A percentile compares a stretch with the other conserved stretches of the same genome.
These are phyloP conservation scores for Stenchaetothrips biformis DNA, from an alignment of 2,888 invertebrate genomes.

Conservation along the genomic window DNA sequence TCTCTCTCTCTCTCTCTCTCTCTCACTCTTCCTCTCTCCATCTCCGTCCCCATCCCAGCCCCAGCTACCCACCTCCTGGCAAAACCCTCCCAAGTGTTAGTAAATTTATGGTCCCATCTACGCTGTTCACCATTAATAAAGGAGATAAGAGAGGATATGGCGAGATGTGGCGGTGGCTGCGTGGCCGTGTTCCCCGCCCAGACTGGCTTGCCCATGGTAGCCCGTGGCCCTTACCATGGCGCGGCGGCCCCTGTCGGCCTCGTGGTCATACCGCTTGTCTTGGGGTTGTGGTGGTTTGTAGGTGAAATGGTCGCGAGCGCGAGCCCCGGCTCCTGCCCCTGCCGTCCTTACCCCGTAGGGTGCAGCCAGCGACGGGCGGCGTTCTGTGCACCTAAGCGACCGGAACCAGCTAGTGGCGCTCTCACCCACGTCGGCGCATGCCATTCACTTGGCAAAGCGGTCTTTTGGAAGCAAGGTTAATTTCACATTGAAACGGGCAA, in stretches of 20 bases:
- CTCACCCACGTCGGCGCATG: no score
- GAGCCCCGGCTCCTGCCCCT: not conserved
- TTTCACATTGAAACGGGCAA: no score
- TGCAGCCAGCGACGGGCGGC: not conserved
- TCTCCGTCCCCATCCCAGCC: not conserved
- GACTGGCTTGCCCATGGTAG: not conserved
- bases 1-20: not conserved
- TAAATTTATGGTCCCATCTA: conserved; percentile 25
- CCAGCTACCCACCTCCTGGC: conserved; percentile 16
- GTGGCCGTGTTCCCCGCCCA: not conserved
- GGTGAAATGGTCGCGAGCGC: not conserved
- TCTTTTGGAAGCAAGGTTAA: no score
- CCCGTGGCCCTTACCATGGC: not conserved
- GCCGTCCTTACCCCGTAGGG: not conserved
- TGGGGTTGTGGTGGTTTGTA: conserved; percentile 24
- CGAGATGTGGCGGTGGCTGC: conserved; percentile 22
- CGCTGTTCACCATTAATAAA: conserved; percentile 25
- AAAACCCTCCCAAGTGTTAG: conserved; percentile 24
- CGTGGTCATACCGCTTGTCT: conserved; percentile 20
- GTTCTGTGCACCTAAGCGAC: no score
- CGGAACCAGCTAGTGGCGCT: no score
- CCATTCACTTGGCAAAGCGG: no score
- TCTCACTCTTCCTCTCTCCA: not conserved
- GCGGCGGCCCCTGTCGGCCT: not conserved
- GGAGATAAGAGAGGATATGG: conserved; percentile 24